Percentiles rank a stretch among this genome's conserved stretches.
These are phyloP conservation scores for Vulpes lagopus DNA, from an alignment of 2,113 vertebrate genomes.

Conservation along the genomic window DNA sequence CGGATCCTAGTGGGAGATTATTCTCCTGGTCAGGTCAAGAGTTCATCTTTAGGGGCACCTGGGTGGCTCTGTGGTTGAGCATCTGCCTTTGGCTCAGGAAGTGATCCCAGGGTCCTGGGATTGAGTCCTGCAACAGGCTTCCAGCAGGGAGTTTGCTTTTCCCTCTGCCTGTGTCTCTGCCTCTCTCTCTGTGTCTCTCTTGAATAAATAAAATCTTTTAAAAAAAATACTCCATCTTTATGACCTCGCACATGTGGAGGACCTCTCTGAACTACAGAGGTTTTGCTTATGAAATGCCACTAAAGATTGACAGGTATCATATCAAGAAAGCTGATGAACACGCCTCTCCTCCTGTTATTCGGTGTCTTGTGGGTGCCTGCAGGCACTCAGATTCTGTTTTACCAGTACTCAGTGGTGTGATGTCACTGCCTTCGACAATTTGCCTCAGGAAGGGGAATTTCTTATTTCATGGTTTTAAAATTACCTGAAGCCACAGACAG, in stretches of 20 bases:
- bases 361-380: accelerated
- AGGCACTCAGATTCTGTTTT: neutral
- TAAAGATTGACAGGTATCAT: no score
- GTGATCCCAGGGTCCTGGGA: no score
- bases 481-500: neutral
- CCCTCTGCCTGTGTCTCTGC: no score
- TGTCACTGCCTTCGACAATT: neutral
- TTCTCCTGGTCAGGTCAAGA: neutral
- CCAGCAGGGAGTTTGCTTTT: no score
- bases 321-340: accelerated
- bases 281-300: no score
- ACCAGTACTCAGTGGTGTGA: accelerated
- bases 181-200: no score
- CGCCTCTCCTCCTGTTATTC: accelerated
- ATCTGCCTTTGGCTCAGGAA: no score
- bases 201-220: no score
- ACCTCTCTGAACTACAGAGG: neutral
- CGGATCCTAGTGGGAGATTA: accelerated
- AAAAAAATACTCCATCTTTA: neutral
- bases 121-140: no score
- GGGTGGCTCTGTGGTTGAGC: no score
- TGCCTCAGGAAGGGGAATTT: neutral
- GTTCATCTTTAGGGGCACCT: neutral
- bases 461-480: neutral
- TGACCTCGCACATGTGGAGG: accelerated